Evolutionary conservation across 2,797 vertebrate genomes (phyloP).

Genomic region (Percopsis omiscomaycus): DNA sequence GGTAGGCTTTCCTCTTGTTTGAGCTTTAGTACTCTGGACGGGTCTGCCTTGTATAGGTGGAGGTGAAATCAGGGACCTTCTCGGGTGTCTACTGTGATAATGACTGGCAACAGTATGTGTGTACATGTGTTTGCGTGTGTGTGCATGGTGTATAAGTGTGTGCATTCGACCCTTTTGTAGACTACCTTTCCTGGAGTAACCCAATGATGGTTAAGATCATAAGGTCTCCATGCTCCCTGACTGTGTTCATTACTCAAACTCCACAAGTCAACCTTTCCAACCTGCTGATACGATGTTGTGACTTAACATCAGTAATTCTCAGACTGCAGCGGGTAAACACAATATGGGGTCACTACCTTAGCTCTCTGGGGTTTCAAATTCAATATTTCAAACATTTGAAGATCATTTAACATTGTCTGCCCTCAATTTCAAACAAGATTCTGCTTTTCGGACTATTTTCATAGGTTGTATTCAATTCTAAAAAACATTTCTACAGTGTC

Average conservation of each 20-base stretch:
- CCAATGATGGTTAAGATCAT: conserved; percentile 66
- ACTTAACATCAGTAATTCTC: not conserved
- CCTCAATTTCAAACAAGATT: too few relatives aligned
- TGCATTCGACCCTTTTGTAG: conserved; percentile 36
- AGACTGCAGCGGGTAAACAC: not conserved
- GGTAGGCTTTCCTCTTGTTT: too few relatives aligned
- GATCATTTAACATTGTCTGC: too few relatives aligned
- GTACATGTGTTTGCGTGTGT: conserved; percentile 10
- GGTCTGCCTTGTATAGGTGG: too few relatives aligned
- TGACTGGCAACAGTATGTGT: conserved; percentile 1
- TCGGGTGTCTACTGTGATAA: not conserved
- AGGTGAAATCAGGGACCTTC: not conserved
- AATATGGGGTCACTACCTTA: not conserved
- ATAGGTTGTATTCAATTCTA: too few relatives aligned
- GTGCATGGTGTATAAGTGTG: too few relatives aligned
- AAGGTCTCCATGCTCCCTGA: conserved; percentile 58
- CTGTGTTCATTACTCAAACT: conserved; percentile 46
- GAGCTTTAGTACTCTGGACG: too few relatives aligned
- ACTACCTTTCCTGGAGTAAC: conserved; percentile 51
- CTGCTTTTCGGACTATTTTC: too few relatives aligned
- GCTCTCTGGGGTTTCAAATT: too few relatives aligned
- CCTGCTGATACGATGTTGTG: conserved; percentile 43
- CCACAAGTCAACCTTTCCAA: conserved; percentile 33
- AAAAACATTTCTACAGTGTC: too few relatives aligned
- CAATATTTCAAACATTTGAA: too few relatives aligned